phyloP scores from a whole-genome alignment of 2,113 vertebrate species.

The Periophthalmus modestus region DNA sequence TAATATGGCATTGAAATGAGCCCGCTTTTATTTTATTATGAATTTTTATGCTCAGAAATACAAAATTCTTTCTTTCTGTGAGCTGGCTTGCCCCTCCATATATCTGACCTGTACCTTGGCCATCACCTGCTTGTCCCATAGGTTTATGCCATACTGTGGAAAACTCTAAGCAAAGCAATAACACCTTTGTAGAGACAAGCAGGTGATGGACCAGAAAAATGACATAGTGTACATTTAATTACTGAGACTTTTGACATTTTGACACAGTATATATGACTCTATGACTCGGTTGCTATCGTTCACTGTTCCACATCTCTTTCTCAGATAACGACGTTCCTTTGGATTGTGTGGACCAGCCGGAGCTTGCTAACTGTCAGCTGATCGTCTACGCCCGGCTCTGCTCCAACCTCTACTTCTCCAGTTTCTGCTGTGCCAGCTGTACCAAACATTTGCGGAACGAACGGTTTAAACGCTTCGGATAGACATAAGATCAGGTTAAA shows the following conservation, averaged over 20 bases:
- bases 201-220: too few species aligned
- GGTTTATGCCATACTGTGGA: background rate
- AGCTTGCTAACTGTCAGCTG: conserved; percentile 92
- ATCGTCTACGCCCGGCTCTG: conserved; percentile 92
- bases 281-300: background rate
- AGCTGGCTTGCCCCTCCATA: too few species aligned
- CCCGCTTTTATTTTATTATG: too few species aligned
- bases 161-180: too few species aligned
- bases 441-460: conserved; percentile 58
- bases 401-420: conserved; percentile 86
- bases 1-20: background rate
- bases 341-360: conserved; percentile 87
- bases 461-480: conserved; percentile 33
- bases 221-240: too few species aligned
- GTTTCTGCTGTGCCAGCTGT: conserved; percentile 96
- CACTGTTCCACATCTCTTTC: background rate
- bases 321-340: conserved; percentile 43
- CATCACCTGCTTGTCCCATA: background rate
- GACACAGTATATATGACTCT: background rate
- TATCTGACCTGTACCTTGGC: too few species aligned
- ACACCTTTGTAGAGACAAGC: too few species aligned
- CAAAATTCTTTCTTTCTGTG: background rate
- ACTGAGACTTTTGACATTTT: background rate
- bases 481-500: background rate
- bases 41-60: too few species aligned